A percentile compares a stretch with the other conserved stretches of the same genome.
Conservation (phyloP, 2,113 vertebrate species). For the Oostethus manadensis region DNA sequence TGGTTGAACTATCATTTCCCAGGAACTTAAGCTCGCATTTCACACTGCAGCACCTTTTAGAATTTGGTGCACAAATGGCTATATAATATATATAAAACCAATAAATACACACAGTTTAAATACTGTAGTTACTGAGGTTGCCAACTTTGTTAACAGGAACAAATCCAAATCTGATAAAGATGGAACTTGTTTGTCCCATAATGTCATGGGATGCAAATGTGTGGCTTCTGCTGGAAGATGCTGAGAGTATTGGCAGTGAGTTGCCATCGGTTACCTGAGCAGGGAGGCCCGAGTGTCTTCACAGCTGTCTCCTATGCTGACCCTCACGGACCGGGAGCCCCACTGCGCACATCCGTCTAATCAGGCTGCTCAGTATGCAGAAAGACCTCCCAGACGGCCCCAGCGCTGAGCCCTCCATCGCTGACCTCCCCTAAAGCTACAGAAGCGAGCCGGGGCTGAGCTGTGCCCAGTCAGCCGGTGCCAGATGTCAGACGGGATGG, state of each 20-base stretch:
- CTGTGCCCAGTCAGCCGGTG: constrained; percentile 60
- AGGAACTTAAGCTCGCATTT: too few relatives aligned
- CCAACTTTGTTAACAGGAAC: neutral
- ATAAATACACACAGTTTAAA: too few relatives aligned
- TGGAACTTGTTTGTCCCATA: constrained; percentile 1
- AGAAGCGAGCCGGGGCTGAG: constrained; percentile 47
- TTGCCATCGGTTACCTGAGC: constrained; percentile 48
- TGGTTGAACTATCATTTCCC: too few relatives aligned
- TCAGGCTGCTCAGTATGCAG: constrained; percentile 66
- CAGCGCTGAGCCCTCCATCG: constrained; percentile 47
- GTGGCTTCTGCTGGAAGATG: neutral
- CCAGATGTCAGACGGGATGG: constrained; percentile 64
- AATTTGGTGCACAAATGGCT: too few relatives aligned
- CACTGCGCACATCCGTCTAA: constrained; percentile 60
- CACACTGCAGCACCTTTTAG: too few relatives aligned
- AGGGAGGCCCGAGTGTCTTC: constrained; percentile 40
- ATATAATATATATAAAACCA: too few relatives aligned
- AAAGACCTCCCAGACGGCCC: constrained; percentile 53
- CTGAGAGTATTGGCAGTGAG: neutral
- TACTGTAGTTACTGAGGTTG: neutral
- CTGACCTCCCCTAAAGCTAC: constrained; percentile 68
- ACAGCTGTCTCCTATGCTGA: constrained; percentile 52
- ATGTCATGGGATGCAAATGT: neutral
- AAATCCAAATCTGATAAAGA: constrained; percentile 1
- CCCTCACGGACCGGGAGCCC: constrained; percentile 38